Evolutionary conservation across 2,113 vertebrate genomes (phyloP).

Genomic region (Perccottus glenii): DNA sequence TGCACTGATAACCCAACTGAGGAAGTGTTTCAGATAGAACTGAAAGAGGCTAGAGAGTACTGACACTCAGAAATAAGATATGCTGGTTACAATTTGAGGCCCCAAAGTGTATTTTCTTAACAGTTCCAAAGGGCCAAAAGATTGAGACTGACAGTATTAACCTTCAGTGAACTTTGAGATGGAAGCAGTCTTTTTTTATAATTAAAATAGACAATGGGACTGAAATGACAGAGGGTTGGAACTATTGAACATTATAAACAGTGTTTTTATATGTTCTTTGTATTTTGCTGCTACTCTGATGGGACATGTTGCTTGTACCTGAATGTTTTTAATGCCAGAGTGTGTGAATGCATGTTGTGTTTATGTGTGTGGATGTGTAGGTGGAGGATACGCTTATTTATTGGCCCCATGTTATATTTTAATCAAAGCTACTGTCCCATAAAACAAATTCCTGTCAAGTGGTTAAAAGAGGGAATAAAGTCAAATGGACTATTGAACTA

Average conservation of each 20-base stretch:
- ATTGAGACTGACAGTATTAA: neutral
- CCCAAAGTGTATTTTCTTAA: neutral
- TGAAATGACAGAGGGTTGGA: conserved; percentile 22
- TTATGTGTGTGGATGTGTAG: neutral
- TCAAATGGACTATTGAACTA: conserved; percentile 38
- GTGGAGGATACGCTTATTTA: conserved; percentile 47
- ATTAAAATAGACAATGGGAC: conserved; percentile 3
- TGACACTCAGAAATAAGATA: conserved; percentile 47
- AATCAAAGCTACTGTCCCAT: conserved; percentile 28
- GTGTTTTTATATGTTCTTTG: neutral
- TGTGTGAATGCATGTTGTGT: conserved; percentile 1
- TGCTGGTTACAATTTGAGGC: neutral
- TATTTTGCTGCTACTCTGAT: conserved; percentile 29
- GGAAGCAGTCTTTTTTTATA: conserved; percentile 1
- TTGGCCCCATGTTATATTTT: conserved; percentile 40
- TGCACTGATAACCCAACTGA: conserved; percentile 82
- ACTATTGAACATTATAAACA: conserved; percentile 4
- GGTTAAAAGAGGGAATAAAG: conserved; percentile 39
- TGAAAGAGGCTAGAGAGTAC: conserved; percentile 87
- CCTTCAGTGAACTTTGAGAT: neutral
- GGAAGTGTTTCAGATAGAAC: conserved; percentile 82
- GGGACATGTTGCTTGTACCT: conserved; percentile 7
- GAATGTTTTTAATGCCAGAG: conserved; percentile 10
- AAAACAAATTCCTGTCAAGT: conserved; percentile 52
- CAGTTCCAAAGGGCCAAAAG: neutral